Percentiles rank a stretch among this genome's conserved stretches.
phyloP scores from a whole-genome alignment of 2,113 vertebrate genomes.

The Tricholaema leucomelas region DNA sequence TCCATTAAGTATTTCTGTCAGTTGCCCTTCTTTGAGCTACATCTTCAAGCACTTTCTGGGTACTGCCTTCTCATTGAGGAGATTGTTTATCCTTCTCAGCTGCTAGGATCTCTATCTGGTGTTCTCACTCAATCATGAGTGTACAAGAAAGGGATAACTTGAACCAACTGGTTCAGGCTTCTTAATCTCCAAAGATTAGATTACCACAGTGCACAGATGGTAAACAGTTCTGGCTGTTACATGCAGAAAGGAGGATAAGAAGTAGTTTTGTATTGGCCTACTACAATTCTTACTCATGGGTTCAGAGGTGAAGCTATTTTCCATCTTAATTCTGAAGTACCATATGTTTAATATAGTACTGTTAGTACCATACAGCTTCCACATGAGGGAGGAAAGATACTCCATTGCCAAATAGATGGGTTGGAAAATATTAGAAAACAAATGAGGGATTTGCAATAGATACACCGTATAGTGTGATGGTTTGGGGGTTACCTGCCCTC shows the following conservation, averaged over 20 bases:
- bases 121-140: background rate
- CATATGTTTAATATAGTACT: too few relatives aligned
- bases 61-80: background rate
- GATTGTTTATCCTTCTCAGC: background rate
- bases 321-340: background rate
- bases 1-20: background rate
- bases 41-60: background rate
- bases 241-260: background rate
- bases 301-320: background rate
- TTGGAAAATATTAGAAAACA: background rate
- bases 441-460: background rate
- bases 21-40: background rate
- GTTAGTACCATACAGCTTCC: background rate
- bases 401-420: background rate
- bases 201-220: background rate
- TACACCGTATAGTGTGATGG: too few relatives aligned
- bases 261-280: background rate
- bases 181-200: background rate
- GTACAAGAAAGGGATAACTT: background rate
- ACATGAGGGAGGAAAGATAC: background rate
- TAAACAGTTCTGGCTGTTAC: background rate
- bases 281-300: background rate
- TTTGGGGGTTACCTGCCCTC: too few relatives aligned
- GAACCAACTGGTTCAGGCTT: background rate
- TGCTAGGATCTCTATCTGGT: background rate